A percentile compares a stretch with the other conserved stretches of the same genome.
Conservation (phyloP, 2,113 vertebrate species). For the Accipiter cooperii region DNA sequence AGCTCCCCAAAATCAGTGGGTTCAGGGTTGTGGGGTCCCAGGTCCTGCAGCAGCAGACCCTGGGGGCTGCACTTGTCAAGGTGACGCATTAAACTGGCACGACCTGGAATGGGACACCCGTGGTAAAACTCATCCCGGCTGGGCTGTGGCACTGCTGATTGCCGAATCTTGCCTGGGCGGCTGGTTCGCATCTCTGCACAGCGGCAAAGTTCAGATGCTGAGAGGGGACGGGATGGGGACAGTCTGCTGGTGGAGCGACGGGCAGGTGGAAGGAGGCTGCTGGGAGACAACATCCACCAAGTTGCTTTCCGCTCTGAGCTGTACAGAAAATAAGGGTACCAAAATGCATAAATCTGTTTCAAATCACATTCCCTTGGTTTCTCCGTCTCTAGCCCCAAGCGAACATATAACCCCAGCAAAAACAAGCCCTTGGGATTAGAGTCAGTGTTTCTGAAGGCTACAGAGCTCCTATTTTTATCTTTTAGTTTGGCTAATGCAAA, state of each 20-base stretch:
- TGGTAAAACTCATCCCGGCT: neutral
- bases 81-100: neutral
- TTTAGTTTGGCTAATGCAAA: neutral
- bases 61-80: neutral
- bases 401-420: neutral
- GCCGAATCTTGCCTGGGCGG: neutral
- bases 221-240: neutral
- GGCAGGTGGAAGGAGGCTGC: neutral
- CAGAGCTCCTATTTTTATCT: neutral
- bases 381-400: neutral
- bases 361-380: neutral
- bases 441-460: neutral
- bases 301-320: neutral
- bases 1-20: neutral
- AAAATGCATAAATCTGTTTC: neutral
- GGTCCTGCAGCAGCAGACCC: neutral
- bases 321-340: neutral
- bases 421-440: neutral
- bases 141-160: neutral
- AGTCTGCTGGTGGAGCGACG: neutral
- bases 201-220: neutral
- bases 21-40: neutral
- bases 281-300: neutral
- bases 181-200: neutral
- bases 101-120: neutral